phyloP scores from a whole-genome alignment of 2,797 vertebrate genomes.

The Perodicticus potto region DNA sequence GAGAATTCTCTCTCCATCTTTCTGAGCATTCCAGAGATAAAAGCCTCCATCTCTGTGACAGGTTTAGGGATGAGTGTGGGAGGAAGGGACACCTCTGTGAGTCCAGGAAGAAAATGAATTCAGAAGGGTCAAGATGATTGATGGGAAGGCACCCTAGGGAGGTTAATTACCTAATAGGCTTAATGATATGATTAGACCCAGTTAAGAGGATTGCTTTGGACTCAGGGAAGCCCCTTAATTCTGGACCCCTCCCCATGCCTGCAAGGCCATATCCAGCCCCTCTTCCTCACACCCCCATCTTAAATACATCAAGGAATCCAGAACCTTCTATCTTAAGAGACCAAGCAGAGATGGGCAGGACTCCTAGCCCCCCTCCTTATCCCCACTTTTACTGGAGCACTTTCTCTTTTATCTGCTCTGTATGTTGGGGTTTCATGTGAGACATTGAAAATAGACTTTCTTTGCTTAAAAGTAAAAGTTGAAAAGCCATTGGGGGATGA shows the following conservation, averaged over 20 bases:
- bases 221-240: constrained; percentile 64
- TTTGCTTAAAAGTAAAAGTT: constrained; percentile 61
- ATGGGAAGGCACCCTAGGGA: constrained; percentile 43
- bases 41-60: not conserved
- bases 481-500: not conserved
- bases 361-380: not conserved
- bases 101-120: constrained; percentile 46
- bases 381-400: not conserved
- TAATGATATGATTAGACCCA: constrained; percentile 69
- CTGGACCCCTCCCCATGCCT: not conserved
- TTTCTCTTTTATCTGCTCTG: constrained; percentile 41
- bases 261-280: not conserved
- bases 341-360: not conserved
- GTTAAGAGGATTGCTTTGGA: constrained; percentile 78
- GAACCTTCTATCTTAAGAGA: not conserved
- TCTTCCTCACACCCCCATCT: not conserved
- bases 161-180: constrained; percentile 80
- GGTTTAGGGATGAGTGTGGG: not conserved
- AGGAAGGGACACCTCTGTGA: not conserved
- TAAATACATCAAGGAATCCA: not conserved
- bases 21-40: not conserved
- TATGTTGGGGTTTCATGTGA: constrained; percentile 5
- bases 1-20: not conserved
- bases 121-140: constrained; percentile 32
- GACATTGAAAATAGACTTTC: constrained; percentile 33